Conservation (phyloP, 1,140 invertebrate genomes). For the Ostrea edulis region DNA sequence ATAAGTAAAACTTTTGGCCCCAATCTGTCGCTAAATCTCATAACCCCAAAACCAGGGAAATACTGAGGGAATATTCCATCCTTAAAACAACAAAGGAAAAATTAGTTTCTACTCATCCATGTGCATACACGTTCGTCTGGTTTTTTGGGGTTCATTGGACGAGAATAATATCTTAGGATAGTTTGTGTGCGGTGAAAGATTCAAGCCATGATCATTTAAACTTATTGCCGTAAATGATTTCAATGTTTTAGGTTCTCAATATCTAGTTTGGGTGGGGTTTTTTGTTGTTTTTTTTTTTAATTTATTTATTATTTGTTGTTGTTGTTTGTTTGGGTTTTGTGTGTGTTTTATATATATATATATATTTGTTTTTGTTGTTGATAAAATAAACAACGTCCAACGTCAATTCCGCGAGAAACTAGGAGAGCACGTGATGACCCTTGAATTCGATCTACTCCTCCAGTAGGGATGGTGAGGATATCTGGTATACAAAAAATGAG, state of each 20-base stretch:
- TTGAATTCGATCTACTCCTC: too few species aligned
- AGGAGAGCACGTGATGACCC: too few species aligned
- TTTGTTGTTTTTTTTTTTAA: neutral
- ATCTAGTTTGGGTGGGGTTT: neutral
- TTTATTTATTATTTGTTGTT: too few species aligned
- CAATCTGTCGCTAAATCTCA: slow-evolving; percentile 12
- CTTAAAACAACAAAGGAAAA: slow-evolving; percentile 29
- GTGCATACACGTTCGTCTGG: slow-evolving; percentile 12
- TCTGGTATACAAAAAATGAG: too few species aligned
- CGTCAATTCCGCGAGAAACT: neutral
- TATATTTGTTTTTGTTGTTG: too few species aligned
- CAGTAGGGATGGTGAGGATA: too few species aligned
- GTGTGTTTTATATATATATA: too few species aligned
- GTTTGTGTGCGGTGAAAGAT: slow-evolving; percentile 13
- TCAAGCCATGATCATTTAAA: neutral
- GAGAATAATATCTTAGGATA: neutral
- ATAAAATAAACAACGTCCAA: too few species aligned
- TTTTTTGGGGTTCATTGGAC: slow-evolving; percentile 11
- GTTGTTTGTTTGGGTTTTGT: too few species aligned
- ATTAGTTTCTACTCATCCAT: slow-evolving; percentile 32
- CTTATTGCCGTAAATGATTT: slow-evolving; percentile 14
- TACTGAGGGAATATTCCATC: neutral
- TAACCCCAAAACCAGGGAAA: neutral
- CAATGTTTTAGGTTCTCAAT: neutral
- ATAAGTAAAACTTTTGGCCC: slow-evolving; percentile 20